Percentiles rank a stretch among this genome's conserved stretches.
Evolutionary conservation across 1,140 invertebrate species (phyloP).

Genomic region (Zaprionus davidi): DNA sequence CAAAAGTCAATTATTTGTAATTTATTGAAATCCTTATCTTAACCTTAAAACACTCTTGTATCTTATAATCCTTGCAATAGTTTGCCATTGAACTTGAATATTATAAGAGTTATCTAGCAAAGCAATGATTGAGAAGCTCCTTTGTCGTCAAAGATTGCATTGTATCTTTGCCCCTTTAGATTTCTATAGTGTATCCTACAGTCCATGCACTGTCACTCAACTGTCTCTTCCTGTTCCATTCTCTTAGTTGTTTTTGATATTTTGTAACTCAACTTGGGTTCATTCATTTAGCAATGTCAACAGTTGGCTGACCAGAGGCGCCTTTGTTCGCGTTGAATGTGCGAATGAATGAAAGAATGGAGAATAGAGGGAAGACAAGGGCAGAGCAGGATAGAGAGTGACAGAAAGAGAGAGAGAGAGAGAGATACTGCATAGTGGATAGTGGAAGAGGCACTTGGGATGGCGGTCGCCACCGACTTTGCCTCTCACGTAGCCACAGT

Average conservation of each 20-base stretch:
- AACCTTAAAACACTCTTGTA: neutral
- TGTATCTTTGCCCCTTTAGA: neutral
- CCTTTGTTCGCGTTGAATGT: conserved; percentile 61
- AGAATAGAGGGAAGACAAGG: neutral
- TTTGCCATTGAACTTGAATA: neutral
- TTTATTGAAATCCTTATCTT: too few species aligned
- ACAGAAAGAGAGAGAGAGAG: neutral
- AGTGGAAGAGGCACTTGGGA: conserved; percentile 18
- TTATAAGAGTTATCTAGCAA: neutral
- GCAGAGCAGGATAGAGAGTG: neutral
- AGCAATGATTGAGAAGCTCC: neutral
- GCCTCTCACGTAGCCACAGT: conserved; percentile 49
- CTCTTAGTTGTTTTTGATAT: conserved; percentile 40
- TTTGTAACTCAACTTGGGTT: conserved; percentile 78
- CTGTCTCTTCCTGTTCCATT: conserved; percentile 40
- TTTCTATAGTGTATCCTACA: conserved; percentile 40
- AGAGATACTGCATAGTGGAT: conserved; percentile 18
- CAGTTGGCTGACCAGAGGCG: conserved; percentile 77
- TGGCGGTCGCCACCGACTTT: conserved; percentile 1
- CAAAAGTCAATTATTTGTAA: too few species aligned
- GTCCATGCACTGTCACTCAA: neutral
- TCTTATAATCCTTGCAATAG: neutral
- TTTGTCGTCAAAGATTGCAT: neutral
- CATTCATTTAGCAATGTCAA: conserved; percentile 83
- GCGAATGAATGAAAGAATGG: conserved; percentile 48